These are phyloP conservation scores for Triplophysa yarkandensis DNA, from an alignment of 2,797 vertebrate genomes.

Conservation along the genomic window DNA sequence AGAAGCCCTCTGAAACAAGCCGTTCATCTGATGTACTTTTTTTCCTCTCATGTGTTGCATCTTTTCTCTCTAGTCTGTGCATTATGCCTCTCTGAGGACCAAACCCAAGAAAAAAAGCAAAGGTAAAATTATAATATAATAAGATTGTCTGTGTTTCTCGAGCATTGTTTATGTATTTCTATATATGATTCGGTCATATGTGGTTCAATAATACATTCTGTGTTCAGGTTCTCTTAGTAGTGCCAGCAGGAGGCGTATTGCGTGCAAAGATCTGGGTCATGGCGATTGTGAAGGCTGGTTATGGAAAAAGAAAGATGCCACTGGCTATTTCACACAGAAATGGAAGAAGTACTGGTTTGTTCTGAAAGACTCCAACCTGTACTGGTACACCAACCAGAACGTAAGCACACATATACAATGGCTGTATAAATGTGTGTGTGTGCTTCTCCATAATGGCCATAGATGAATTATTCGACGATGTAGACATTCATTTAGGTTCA, in stretches of 20 bases:
- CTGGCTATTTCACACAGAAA: conserved; percentile 81
- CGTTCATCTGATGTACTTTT: background rate
- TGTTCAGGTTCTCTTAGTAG: conserved; percentile 72
- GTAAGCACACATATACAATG: conserved; percentile 66
- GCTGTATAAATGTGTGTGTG: background rate
- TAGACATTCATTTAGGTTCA: no score
- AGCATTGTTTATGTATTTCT: background rate
- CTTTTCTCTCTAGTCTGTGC: conserved; percentile 72
- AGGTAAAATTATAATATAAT: conserved; percentile 67
- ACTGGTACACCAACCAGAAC: conserved; percentile 86
- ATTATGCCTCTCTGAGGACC: conserved; percentile 81
- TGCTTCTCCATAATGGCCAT: no score
- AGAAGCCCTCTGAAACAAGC: background rate
- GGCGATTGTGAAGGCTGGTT: conserved; percentile 82
- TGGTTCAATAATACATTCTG: conserved; percentile 7
- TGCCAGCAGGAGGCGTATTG: conserved; percentile 76
- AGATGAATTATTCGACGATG: no score
- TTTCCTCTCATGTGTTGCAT: background rate
- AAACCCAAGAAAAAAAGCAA: conserved; percentile 83
- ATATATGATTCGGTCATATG: background rate
- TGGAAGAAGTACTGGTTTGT: conserved; percentile 88
- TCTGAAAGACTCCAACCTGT: conserved; percentile 81
- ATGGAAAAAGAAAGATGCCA: conserved; percentile 83
- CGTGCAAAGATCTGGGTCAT: conserved; percentile 80
- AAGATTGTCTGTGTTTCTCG: background rate